phyloP scores from a whole-genome alignment of 2,888 invertebrate species.

The Polydesmus complanatus region DNA sequence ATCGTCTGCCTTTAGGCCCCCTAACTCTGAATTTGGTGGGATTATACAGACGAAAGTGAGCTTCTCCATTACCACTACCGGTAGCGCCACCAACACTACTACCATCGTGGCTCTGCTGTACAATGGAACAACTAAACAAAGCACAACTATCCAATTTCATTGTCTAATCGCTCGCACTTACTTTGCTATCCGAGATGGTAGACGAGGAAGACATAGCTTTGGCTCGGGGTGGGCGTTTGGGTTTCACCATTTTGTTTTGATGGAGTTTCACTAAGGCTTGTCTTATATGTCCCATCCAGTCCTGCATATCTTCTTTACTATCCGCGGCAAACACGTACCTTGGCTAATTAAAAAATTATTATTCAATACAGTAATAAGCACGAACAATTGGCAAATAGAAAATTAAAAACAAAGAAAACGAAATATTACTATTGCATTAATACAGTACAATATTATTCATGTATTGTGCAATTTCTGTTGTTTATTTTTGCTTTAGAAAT shows the following conservation, averaged over 20 bases:
- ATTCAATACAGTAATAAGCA: no score
- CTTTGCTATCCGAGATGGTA: background rate
- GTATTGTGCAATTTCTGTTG: no score
- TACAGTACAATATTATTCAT: no score
- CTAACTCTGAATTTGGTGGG: conserved; percentile 7
- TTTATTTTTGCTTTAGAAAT: no score
- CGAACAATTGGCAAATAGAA: no score
- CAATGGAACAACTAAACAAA: background rate
- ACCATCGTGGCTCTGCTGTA: conserved; percentile 1
- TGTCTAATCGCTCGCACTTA: background rate
- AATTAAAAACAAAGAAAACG: no score
- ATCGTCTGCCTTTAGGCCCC: conserved; percentile 8
- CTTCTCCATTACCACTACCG: background rate
- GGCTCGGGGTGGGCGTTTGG: conserved; percentile 7
- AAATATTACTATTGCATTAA: no score
- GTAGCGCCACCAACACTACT: background rate
- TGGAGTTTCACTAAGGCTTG: background rate
- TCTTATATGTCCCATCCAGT: conserved; percentile 2
- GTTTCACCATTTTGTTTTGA: background rate
- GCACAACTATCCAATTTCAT: no score
- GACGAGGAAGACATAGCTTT: background rate
- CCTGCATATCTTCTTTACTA: conserved; percentile 4
- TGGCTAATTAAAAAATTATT: background rate
- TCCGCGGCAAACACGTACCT: conserved; percentile 9
- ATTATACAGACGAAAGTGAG: conserved; percentile 5